These are phyloP conservation scores for Diabrotica undecimpunctata DNA, from an alignment of 1,140 invertebrate genomes.

Conservation along the genomic window DNA sequence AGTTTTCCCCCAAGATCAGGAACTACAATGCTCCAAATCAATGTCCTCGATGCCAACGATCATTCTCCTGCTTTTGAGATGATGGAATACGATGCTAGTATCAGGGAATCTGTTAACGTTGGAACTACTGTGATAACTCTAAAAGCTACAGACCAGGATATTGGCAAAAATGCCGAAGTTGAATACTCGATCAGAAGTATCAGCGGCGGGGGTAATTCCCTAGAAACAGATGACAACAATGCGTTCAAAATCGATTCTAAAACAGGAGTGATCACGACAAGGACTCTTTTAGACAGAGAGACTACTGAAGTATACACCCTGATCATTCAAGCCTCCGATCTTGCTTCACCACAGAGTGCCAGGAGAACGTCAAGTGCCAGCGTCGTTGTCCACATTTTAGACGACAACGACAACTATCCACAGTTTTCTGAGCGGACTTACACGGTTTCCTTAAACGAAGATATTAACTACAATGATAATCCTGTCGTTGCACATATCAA, in stretches of 20 bases:
- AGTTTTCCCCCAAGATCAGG: constrained; percentile 81
- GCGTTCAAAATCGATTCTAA: constrained; percentile 77
- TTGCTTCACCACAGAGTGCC: constrained; percentile 66
- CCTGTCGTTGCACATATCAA: constrained; percentile 82
- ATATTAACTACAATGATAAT: constrained; percentile 75
- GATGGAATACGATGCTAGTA: constrained; percentile 78
- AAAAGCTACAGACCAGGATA: constrained; percentile 88
- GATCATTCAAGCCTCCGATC: constrained; percentile 78
- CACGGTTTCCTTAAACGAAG: constrained; percentile 81
- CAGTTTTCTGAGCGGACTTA: constrained; percentile 90
- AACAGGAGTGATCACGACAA: constrained; percentile 80
- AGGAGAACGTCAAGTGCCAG: constrained; percentile 76
- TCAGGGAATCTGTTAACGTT: constrained; percentile 81
- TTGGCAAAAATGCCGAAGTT: constrained; percentile 84
- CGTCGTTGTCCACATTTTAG: constrained; percentile 77
- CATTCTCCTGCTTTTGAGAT: constrained; percentile 88
- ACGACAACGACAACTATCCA: constrained; percentile 97
- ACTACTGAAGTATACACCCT: constrained; percentile 81
- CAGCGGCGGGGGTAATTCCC: constrained; percentile 50
- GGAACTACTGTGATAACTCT: constrained; percentile 86
- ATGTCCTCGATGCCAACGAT: constrained; percentile 91
- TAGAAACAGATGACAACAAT: constrained; percentile 52
- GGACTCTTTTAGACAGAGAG: constrained; percentile 83
- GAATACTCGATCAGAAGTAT: constrained; percentile 74
- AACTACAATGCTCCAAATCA: constrained; percentile 84